These are phyloP conservation scores for Mesochorus sp. DNA, from an alignment of 2,888 invertebrate species.

Conservation along the genomic window DNA sequence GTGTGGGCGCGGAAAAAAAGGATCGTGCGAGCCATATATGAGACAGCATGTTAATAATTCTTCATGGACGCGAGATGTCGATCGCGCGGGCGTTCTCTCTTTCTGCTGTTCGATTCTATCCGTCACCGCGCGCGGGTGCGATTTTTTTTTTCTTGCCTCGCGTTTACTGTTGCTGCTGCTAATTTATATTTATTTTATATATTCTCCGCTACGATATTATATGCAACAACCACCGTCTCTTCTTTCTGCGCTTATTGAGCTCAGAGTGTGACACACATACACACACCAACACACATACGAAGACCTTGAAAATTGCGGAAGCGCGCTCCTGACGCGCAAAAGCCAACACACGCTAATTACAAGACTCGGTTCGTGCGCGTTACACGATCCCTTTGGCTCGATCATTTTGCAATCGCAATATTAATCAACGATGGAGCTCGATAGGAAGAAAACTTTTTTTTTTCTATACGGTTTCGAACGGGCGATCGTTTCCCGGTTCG, in stretches of 20 bases:
- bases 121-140: conserved; percentile 18
- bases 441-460: not conserved
- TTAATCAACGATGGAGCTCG: not conserved
- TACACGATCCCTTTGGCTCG: conserved; percentile 1
- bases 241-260: too few relatives aligned
- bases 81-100: conserved; percentile 43
- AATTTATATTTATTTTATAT: conserved; percentile 5
- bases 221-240: not conserved
- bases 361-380: conserved; percentile 13
- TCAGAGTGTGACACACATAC: not conserved
- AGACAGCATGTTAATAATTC: conserved; percentile 60
- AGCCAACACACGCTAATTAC: conserved; percentile 25
- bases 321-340: conserved; percentile 51
- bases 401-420: not conserved
- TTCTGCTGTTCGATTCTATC: conserved; percentile 7
- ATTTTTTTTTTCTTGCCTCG: not conserved
- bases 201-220: not conserved
- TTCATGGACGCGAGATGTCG: conserved; percentile 57
- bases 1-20: conserved; percentile 58
- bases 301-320: conserved; percentile 58
- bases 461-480: not conserved
- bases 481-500: too few relatives aligned
- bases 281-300: too few relatives aligned
- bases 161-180: not conserved
- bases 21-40: conserved; percentile 35